Evolutionary conservation across 2,797 vertebrate genomes (phyloP).

Genomic region (Apogon hyalosoma): DNA sequence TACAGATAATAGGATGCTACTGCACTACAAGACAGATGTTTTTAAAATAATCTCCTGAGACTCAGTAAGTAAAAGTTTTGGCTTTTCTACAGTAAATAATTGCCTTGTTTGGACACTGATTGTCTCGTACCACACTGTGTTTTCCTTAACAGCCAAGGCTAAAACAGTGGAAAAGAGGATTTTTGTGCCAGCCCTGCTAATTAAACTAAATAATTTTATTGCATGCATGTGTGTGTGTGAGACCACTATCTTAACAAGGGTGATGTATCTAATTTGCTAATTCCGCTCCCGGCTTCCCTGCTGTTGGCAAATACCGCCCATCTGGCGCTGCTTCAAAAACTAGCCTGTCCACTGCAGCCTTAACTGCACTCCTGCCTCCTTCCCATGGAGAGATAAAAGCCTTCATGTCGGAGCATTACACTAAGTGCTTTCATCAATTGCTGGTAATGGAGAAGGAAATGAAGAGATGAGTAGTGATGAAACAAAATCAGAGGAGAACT

Average conservation of each 20-base stretch:
- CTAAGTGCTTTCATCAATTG: slow-evolving; percentile 60
- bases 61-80: too few relatives aligned
- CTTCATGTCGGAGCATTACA: slow-evolving; percentile 49
- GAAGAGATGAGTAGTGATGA: slow-evolving; percentile 38
- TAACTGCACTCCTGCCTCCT: slow-evolving; percentile 35
- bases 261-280: slow-evolving; percentile 41
- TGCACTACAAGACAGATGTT: too few relatives aligned
- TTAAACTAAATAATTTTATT: slow-evolving; percentile 23
- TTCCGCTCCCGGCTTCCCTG: slow-evolving; percentile 24
- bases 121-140: not conserved
- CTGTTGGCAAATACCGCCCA: slow-evolving; percentile 46
- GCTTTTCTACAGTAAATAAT: too few relatives aligned
- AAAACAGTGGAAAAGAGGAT: not conserved
- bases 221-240: slow-evolving; percentile 2
- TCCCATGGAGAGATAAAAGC: slow-evolving; percentile 60
- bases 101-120: too few relatives aligned
- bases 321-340: slow-evolving; percentile 48
- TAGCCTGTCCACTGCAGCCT: slow-evolving; percentile 8
- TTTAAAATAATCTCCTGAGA: too few relatives aligned
- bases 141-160: not conserved
- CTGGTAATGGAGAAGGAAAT: slow-evolving; percentile 63
- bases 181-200: slow-evolving; percentile 1
- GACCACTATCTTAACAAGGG: slow-evolving; percentile 30
- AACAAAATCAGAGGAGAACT: slow-evolving; percentile 64
- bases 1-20: too few relatives aligned